Conservation (phyloP, 1,140 invertebrate species). For the Drosophila busckii region DNA sequence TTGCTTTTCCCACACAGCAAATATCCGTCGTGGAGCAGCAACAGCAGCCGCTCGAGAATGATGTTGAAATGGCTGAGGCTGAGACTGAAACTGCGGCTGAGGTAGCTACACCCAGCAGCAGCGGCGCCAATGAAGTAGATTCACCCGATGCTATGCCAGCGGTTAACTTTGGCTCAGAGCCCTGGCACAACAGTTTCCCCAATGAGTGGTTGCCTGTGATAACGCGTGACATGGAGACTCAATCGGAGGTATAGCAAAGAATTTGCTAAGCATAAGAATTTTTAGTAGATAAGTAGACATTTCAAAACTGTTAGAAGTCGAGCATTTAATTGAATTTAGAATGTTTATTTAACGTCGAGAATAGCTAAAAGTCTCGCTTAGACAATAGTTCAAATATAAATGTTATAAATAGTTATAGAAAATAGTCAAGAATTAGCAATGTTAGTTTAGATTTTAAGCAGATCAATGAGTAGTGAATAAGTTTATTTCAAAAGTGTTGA, state of each 20-base stretch:
- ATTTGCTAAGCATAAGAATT: no score
- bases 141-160: slow-evolving; percentile 79
- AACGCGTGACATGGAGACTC: slow-evolving; percentile 84
- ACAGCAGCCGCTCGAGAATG: slow-evolving; percentile 36
- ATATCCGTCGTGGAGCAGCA: slow-evolving; percentile 1
- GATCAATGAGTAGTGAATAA: no score
- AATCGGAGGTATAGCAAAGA: slow-evolving; percentile 82
- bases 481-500: no score
- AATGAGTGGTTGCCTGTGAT: slow-evolving; percentile 91
- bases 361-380: no score
- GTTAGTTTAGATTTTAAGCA: no score
- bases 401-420: no score
- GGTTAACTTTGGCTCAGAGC: slow-evolving; percentile 80
- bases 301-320: no score
- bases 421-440: no score
- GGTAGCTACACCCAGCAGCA: slow-evolving; percentile 24
- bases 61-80: slow-evolving; percentile 65
- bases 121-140: slow-evolving; percentile 19
- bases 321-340: no score
- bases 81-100: slow-evolving; percentile 23
- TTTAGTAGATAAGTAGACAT: no score
- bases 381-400: no score
- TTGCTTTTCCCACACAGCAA: slow-evolving; percentile 30
- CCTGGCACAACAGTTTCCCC: slow-evolving; percentile 81
- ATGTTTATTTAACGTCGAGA: no score